These are phyloP conservation scores for Hucho hucho DNA, from an alignment of 2,113 vertebrate genomes.

Conservation along the genomic window DNA sequence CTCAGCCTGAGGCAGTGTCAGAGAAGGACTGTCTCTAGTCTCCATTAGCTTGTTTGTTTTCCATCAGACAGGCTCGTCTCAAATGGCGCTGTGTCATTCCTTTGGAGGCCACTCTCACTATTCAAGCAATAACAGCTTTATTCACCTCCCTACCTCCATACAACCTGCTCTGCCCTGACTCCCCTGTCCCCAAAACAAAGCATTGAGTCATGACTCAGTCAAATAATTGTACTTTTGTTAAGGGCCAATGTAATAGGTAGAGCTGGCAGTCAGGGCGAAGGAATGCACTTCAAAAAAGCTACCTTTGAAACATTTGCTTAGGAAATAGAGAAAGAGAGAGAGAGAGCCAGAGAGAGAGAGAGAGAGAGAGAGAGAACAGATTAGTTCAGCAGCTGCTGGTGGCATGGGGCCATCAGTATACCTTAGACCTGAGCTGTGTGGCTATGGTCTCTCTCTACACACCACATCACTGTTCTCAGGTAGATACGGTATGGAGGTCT, in stretches of 20 bases:
- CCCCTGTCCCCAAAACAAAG: slow-evolving; percentile 59
- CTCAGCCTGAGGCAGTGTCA: slow-evolving; percentile 24
- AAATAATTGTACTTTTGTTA: slow-evolving; percentile 68
- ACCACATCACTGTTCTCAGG: too few species aligned
- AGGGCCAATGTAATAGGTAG: slow-evolving; percentile 64
- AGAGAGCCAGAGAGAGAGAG: slow-evolving; percentile 39
- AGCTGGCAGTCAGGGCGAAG: slow-evolving; percentile 59
- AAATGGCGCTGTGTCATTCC: slow-evolving; percentile 50
- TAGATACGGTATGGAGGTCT: too few species aligned
- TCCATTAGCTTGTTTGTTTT: slow-evolving; percentile 54
- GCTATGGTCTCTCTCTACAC: too few species aligned
- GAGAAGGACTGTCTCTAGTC: slow-evolving; percentile 10
- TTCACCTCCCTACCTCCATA: slow-evolving; percentile 22
- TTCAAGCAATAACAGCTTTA: slow-evolving; percentile 60
- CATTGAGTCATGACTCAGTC: slow-evolving; percentile 63
- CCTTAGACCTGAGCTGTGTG: neutral
- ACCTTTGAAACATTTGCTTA: slow-evolving; percentile 59
- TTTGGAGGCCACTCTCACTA: slow-evolving; percentile 28
- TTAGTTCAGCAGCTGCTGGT: slow-evolving; percentile 21
- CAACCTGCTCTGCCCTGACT: slow-evolving; percentile 52
- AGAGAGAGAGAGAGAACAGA: neutral
- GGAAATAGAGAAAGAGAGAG: slow-evolving; percentile 50
- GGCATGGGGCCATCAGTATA: slow-evolving; percentile 50
- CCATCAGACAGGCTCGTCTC: slow-evolving; percentile 38
- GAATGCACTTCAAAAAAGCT: slow-evolving; percentile 70